These are phyloP conservation scores for Leucophenga maculata DNA, from an alignment of 2,888 invertebrate genomes.

Conservation along the genomic window DNA sequence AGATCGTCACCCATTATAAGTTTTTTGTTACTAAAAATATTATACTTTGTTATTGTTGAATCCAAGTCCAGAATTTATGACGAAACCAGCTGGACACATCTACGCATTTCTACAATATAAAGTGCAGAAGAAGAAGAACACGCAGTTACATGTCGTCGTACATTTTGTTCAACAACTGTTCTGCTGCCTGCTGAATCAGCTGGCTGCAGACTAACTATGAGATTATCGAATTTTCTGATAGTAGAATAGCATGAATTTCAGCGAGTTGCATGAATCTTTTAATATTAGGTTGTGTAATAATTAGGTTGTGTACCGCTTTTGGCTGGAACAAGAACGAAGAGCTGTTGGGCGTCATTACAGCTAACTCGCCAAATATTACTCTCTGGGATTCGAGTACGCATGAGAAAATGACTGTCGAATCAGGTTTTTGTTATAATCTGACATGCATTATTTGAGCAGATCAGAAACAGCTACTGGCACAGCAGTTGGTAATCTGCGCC, in stretches of 20 bases:
- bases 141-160: too few species aligned
- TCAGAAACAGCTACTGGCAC: slow-evolving; percentile 89
- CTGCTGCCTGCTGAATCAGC: too few species aligned
- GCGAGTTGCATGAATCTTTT: too few species aligned
- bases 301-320: slow-evolving; percentile 88
- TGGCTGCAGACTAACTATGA: too few species aligned
- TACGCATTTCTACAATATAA: too few species aligned
- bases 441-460: slow-evolving; percentile 95
- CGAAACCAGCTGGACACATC: too few species aligned
- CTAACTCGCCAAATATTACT: slow-evolving; percentile 79
- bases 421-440: slow-evolving; percentile 88
- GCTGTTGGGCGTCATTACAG: slow-evolving; percentile 90
- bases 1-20: slow-evolving; percentile 82
- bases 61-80: too few species aligned
- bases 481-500: slow-evolving; percentile 93
- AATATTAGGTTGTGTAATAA: slow-evolving; percentile 65
- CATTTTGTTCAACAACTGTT: too few species aligned
- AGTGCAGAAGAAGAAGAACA: too few species aligned
- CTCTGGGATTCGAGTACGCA: slow-evolving; percentile 94
- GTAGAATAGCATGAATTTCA: too few species aligned
- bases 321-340: slow-evolving; percentile 98
- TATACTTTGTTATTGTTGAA: too few species aligned
- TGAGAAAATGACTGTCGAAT: slow-evolving; percentile 81
- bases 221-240: too few species aligned
- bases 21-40: neutral